A percentile compares a stretch with the other conserved stretches of the same genome.
Evolutionary conservation across 2,888 invertebrate species (phyloP).

Genomic region (Hetaerina titia): DNA sequence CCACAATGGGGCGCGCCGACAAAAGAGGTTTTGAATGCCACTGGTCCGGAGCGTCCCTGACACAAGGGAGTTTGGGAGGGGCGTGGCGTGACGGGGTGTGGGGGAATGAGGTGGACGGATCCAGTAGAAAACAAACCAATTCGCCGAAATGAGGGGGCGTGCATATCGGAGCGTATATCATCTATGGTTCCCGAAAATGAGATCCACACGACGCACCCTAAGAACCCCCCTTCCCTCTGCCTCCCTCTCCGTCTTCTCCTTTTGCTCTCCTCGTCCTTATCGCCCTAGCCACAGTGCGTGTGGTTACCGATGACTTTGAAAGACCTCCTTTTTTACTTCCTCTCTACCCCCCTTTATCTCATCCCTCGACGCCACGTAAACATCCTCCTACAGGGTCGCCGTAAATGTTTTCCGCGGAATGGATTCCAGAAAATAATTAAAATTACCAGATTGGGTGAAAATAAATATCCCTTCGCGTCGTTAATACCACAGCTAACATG

Average conservation of each 20-base stretch:
- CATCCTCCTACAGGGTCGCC: background rate
- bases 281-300: background rate
- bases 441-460: background rate
- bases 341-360: background rate
- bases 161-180: background rate
- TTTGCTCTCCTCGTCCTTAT: background rate
- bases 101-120: background rate
- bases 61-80: no score
- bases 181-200: background rate
- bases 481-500: no score
- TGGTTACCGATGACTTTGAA: no score
- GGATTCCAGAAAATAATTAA: slow-evolving; percentile 2
- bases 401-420: background rate
- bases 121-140: background rate
- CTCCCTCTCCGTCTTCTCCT: background rate
- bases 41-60: no score
- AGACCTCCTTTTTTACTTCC: background rate
- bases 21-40: no score
- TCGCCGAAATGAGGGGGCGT: background rate
- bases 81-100: background rate
- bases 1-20: no score
- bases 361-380: background rate
- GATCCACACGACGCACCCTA: background rate
- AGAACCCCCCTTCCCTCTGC: no score
- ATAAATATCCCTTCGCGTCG: background rate